A percentile compares a stretch with the other conserved stretches of the same genome.
phyloP scores from a whole-genome alignment of 1,140 invertebrate species.

The Ectropis grisescens region DNA sequence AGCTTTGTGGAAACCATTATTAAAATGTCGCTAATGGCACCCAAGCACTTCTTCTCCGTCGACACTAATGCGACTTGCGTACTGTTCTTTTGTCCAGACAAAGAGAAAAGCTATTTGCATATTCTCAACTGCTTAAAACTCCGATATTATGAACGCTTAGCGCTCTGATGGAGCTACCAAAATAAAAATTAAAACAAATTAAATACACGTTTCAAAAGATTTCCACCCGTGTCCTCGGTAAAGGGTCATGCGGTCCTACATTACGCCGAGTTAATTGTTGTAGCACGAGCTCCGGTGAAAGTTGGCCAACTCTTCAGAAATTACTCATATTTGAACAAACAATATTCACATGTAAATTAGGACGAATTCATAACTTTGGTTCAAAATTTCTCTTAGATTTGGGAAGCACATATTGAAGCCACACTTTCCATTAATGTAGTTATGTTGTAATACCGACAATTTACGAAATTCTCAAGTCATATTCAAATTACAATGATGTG shows the following conservation, averaged over 20 bases:
- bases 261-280: conserved; percentile 34
- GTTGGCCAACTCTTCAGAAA: conserved; percentile 38
- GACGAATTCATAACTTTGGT: conserved; percentile 20
- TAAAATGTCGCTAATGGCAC: conserved; percentile 15
- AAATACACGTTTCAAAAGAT: no score
- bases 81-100: conserved; percentile 22
- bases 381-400: conserved; percentile 26
- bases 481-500: no score
- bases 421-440: conserved; percentile 9
- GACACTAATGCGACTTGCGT: conserved; percentile 24
- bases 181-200: conserved; percentile 3
- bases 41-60: conserved; percentile 12
- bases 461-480: no score
- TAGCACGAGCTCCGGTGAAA: conserved; percentile 43
- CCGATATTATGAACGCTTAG: conserved; percentile 7
- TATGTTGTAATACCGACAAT: no score
- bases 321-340: conserved; percentile 57
- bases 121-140: conserved; percentile 17
- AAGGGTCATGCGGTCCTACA: conserved; percentile 5
- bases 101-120: conserved; percentile 22
- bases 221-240: no score
- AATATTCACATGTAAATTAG: conserved; percentile 57
- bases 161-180: conserved; percentile 4
- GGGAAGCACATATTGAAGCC: conserved; percentile 3
- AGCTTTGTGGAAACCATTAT: conserved; percentile 6